Evolutionary conservation across 1,140 invertebrate genomes (phyloP).

Genomic region (Diploscapter pachys): DNA sequence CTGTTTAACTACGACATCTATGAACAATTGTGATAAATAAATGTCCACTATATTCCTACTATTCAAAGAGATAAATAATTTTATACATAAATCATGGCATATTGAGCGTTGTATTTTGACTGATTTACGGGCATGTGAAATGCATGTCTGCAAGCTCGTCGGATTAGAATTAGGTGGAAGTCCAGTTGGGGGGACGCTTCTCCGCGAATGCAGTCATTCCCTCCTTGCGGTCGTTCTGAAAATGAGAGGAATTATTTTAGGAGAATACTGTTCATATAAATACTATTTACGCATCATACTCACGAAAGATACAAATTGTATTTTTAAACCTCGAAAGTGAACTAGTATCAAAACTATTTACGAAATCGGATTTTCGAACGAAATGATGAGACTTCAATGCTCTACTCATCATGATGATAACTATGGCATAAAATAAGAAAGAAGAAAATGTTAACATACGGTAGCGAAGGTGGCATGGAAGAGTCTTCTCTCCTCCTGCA

Average conservation of each 20-base stretch:
- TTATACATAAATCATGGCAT: too few species aligned
- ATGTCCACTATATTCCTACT: too few species aligned
- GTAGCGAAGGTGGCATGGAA: constrained; percentile 87
- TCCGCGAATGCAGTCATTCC: constrained; percentile 89
- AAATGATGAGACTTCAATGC: constrained; percentile 7
- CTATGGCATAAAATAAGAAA: not conserved
- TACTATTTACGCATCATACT: too few species aligned
- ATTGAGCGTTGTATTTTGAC: too few species aligned
- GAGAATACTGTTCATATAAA: not conserved
- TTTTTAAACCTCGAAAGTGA: not conserved
- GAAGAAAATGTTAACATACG: constrained; percentile 44
- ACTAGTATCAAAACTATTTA: not conserved
- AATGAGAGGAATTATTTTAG: not conserved
- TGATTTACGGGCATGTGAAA: too few species aligned
- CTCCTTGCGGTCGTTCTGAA: constrained; percentile 81
- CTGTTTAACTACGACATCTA: too few species aligned
- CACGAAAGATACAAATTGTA: not conserved
- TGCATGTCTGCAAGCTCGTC: too few species aligned
- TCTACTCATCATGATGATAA: constrained; percentile 31
- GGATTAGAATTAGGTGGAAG: not conserved
- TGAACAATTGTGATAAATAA: too few species aligned
- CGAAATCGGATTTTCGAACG: constrained; percentile 57
- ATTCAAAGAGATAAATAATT: too few species aligned
- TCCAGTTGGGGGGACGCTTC: constrained; percentile 72
- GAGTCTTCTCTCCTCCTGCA: constrained; percentile 79